phyloP scores from a whole-genome alignment of 1,140 invertebrate species.

The Pseudomyrmex concolor region DNA sequence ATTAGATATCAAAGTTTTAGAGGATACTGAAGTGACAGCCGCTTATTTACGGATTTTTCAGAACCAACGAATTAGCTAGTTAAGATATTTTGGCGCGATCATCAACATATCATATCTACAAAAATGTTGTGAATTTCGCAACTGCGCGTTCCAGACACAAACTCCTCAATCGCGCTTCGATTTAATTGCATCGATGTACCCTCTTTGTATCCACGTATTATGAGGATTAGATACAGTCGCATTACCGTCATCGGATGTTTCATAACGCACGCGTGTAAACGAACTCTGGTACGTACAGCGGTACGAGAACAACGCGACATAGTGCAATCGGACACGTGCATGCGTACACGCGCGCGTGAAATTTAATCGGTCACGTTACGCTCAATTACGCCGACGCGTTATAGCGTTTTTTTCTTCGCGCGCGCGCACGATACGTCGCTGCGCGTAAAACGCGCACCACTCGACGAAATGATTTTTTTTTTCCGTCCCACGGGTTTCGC shows the following conservation, averaged over 20 bases:
- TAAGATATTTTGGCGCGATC: not conserved
- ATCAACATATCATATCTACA: not conserved
- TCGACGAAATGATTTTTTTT: slow-evolving; percentile 52
- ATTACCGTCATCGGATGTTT: slow-evolving; percentile 34
- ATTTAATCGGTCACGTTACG: slow-evolving; percentile 68
- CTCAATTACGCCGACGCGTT: slow-evolving; percentile 67
- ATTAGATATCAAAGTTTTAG: not conserved
- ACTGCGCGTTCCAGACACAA: not conserved
- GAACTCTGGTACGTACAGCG: not conserved
- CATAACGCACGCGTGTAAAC: not conserved
- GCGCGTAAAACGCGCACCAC: slow-evolving; percentile 31
- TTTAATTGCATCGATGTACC: slow-evolving; percentile 23
- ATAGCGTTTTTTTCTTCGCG: slow-evolving; percentile 15
- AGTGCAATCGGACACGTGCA: not conserved
- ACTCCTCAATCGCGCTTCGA: slow-evolving; percentile 6
- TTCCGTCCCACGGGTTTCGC: slow-evolving; percentile 1
- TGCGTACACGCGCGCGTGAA: slow-evolving; percentile 51
- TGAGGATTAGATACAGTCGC: not conserved
- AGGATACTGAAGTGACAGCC: no score
- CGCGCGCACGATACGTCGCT: slow-evolving; percentile 34
- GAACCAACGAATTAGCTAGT: not conserved
- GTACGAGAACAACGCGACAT: not conserved
- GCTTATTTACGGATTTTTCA: not conserved
- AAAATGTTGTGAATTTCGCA: not conserved
- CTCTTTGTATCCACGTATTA: not conserved